A percentile compares a stretch with the other conserved stretches of the same genome.
These are phyloP conservation scores for Brachyistius frenatus DNA, from an alignment of 2,113 vertebrate genomes.

Conservation along the genomic window DNA sequence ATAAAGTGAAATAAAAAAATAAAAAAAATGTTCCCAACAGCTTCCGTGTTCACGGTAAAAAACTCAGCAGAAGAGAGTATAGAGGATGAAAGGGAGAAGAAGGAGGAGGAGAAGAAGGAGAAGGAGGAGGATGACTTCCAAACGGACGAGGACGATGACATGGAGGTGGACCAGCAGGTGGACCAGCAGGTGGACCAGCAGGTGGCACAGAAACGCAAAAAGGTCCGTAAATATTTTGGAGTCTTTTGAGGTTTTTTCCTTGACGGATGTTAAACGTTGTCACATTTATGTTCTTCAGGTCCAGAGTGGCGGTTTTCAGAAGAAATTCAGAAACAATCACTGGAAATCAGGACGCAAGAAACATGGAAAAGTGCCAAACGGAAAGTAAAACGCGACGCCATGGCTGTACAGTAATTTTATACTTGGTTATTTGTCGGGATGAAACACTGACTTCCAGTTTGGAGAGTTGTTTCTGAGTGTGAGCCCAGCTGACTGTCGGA, in stretches of 20 bases:
- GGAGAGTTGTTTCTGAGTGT: neutral
- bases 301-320: constrained; percentile 73
- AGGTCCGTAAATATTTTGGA: constrained; percentile 63
- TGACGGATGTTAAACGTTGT: neutral
- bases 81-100: neutral
- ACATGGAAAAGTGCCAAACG: constrained; percentile 55
- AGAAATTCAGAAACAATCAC: constrained; percentile 81
- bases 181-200: constrained; percentile 77
- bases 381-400: constrained; percentile 56
- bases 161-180: constrained; percentile 77
- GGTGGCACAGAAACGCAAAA: constrained; percentile 80
- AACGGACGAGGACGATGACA: constrained; percentile 80
- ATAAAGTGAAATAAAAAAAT: too few species aligned
- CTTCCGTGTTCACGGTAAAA: constrained; percentile 72
- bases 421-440: neutral
- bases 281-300: constrained; percentile 62
- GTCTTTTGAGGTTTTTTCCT: neutral
- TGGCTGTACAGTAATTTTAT: constrained; percentile 14
- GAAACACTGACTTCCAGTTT: neutral
- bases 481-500: neutral
- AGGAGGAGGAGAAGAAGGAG: constrained; percentile 63
- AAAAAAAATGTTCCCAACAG: constrained; percentile 67
- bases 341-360: constrained; percentile 73
- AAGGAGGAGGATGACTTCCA: constrained; percentile 78
- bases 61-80: constrained; percentile 32